A percentile compares a stretch with the other conserved stretches of the same genome.
phyloP scores from a whole-genome alignment of 1,140 invertebrate genomes.

The Drosophila nikananu region DNA sequence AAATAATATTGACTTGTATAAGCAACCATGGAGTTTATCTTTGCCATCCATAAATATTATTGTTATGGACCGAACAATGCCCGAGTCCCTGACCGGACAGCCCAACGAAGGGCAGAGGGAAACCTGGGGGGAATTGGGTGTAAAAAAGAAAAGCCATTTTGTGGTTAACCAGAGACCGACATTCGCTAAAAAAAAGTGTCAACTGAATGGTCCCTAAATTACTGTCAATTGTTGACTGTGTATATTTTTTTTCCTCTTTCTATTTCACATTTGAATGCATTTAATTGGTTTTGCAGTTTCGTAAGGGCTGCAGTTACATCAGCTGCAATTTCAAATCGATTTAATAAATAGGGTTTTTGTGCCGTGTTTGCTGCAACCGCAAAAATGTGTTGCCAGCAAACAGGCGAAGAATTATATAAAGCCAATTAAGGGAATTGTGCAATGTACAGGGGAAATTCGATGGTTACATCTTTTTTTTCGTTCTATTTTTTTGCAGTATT shows the following conservation, averaged over 20 bases:
- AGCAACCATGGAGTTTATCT: conserved; percentile 26
- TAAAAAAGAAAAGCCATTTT: conserved; percentile 24
- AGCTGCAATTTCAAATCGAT: conserved; percentile 58
- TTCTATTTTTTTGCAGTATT: conserved; percentile 10
- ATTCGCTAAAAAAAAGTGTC: conserved; percentile 39
- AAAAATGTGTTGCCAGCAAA: conserved; percentile 53
- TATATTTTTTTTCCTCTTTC: conserved; percentile 10
- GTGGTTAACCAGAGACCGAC: conserved; percentile 45
- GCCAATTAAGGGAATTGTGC: conserved; percentile 69
- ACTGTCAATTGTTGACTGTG: conserved; percentile 47
- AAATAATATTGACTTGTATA: conserved; percentile 27
- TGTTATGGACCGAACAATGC: conserved; percentile 38
- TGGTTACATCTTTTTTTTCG: not conserved
- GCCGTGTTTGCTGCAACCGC: conserved; percentile 51
- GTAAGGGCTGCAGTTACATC: conserved; percentile 15
- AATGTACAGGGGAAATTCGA: conserved; percentile 37
- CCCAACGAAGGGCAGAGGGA: not conserved
- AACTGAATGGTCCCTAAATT: conserved; percentile 56
- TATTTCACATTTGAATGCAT: conserved; percentile 64
- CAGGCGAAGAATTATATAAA: conserved; percentile 55
- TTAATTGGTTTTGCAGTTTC: conserved; percentile 66
- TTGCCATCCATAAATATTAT: conserved; percentile 32
- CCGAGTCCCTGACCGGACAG: conserved; percentile 24
- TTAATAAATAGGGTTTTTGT: conserved; percentile 43
- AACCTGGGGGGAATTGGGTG: conserved; percentile 4